Evolutionary conservation across 2,113 vertebrate genomes (phyloP), one percentile per base, ranked within the genome.

Genomic region (Cairina moschata): DNA sequence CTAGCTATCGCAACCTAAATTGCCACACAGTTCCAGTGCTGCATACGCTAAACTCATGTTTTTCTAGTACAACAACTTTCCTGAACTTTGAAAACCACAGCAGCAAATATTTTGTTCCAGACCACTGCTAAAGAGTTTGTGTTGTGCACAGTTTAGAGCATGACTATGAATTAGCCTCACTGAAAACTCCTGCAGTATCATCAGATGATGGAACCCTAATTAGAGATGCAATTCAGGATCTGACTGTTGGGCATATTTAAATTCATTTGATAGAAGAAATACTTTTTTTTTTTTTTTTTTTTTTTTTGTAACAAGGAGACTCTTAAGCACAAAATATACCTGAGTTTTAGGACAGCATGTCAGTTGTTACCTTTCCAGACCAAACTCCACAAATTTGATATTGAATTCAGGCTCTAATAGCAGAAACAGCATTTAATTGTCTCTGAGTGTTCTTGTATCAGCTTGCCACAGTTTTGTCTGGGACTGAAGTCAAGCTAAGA

Each of bases 401-500:
- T 40, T 72, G 62, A 79, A 34, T 75, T 68, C 34, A 44, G 60
- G 29, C 36, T 79, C 81, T 18, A 65, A 69, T 71, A 91, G 40
- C 84, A 95, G 83, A 90, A 91, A 83, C 73, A 92, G 80, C 90
- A 93, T 96, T 96, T 71, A 52, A 84, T 91, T 88, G 26, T 91
- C 93, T 93, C 83, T n/a, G 60, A 81, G 44, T 48, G 86, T 76
- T 75, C 73, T 93, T 56, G 5, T 91, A 92, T 95, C 76, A 88
- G 23, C 73, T 91, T 86, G 69, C 92, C 88, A 75, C 85, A 90
- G 13, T 83, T 93, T 94, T 68, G 62, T 74, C 91, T 93, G 93
- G 93, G 90, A 60, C 76, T 78, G 90, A 93, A 95, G 95, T 97
- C 95, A 96, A 96, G 92, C 90, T 90, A 78, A 96, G 73, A 96